Base-by-base conservation (phyloP, 2,113 vertebrate species). In the Sturnira hondurensis region DNA sequence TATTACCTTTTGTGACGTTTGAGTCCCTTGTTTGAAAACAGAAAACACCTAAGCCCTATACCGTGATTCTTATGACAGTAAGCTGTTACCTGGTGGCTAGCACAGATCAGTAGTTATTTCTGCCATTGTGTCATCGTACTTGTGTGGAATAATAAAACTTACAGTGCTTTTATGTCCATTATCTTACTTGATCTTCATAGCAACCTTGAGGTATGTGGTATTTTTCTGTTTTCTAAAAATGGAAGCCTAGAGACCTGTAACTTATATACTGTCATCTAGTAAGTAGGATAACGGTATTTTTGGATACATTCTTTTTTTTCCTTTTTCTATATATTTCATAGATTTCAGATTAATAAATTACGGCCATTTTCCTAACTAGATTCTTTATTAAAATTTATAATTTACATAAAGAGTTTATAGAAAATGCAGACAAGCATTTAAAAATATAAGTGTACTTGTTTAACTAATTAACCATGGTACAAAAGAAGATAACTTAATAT, bases 101-200 rank as follows among this genome's bases (percentile, higher is more conserved):
- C 47, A 58, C 16, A 31, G 41, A 63, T 82, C 31, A 91, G 61
- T 84, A 87, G 36, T 65, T 65, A 24, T 80, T 93, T 95, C 43
- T 90, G 1, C 74, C 70, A n/a, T 52, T 91, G 16, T 87, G 76
- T 84, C 11, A 31, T 85, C 11, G 10, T 87, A 7, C 92, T 95
- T 90, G 12, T 41, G 33, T n/a, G 74, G 50, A 87, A 38, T 58
- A 94, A 92, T 96, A 81, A 76, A 90, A 43, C 24, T 82, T 76
- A 61, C 7, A 65, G 22, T 91, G 16, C 50, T 96, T 87, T 84
- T 47, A 28, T 80, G 68, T 63, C 82, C 47, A 22, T 54, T 97
- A 73, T 80, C 76, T 92, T 94, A 89, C 50, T 52, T 95, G 76
- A 65, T 83, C 50, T 14, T 96, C 38, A 76, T 45, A 93, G 43